Evolutionary conservation across 2,888 invertebrate genomes (phyloP).

Genomic region (Leptarthrus brevirostris): DNA sequence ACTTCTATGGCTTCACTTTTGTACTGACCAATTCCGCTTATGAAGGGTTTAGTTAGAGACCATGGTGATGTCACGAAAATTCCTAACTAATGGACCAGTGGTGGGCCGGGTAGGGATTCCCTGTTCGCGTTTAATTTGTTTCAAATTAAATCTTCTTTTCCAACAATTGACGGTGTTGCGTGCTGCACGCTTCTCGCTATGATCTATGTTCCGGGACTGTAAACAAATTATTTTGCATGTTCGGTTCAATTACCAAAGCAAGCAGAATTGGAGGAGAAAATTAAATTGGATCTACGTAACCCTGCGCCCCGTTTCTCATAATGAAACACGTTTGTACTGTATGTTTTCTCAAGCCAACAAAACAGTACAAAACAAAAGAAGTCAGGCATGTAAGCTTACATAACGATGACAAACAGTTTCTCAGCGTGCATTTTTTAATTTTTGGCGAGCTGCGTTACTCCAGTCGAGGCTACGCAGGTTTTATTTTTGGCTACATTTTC

Average conservation of each 20-base stretch:
- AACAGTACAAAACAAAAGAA: not conserved
- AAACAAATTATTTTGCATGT: slow-evolving; percentile 8
- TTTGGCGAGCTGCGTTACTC: not conserved
- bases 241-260: not conserved
- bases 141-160: not conserved
- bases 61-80: too few species aligned
- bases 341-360: too few species aligned
- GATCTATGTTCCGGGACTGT: not conserved
- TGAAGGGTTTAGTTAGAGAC: too few species aligned
- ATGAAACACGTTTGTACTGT: not conserved
- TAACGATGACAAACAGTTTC: slow-evolving; percentile 5
- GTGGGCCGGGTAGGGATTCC: too few species aligned
- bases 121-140: too few species aligned
- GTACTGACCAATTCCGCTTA: too few species aligned
- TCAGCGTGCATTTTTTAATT: not conserved
- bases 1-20: too few species aligned
- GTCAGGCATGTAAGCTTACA: not conserved
- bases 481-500: not conserved
- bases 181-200: not conserved
- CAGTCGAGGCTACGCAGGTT: not conserved
- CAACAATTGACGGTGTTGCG: not conserved
- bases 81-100: too few species aligned
- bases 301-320: not conserved
- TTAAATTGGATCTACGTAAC: slow-evolving; percentile 2
- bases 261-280: not conserved